A percentile compares a stretch with the other conserved stretches of the same genome.
Conservation (phyloP, 2,797 vertebrate genomes). For the Lepilemur septentrionalis region DNA sequence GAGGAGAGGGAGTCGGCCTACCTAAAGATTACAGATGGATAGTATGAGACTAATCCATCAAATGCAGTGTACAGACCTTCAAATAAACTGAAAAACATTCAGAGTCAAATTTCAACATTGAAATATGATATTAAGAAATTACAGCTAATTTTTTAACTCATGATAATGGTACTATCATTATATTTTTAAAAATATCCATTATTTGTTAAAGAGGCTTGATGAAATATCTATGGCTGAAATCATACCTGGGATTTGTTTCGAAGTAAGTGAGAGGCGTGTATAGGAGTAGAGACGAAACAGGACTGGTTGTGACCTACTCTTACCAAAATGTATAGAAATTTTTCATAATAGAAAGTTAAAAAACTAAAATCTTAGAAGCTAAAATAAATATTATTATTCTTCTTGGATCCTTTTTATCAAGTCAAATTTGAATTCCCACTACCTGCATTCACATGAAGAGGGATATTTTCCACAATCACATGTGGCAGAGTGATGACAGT, state of each 20-base stretch:
- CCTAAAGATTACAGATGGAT: neutral
- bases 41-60: neutral
- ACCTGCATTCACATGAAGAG: conserved; percentile 97
- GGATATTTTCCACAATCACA: conserved; percentile 92
- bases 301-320: neutral
- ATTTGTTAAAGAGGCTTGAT: neutral
- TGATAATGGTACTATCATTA: neutral
- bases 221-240: neutral
- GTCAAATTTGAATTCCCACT: neutral
- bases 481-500: conserved; percentile 93
- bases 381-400: neutral
- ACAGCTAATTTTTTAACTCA: neutral
- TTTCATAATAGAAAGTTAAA: neutral
- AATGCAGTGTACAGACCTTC: neutral
- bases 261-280: neutral
- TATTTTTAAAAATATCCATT: neutral
- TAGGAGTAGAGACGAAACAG: neutral
- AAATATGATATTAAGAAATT: neutral
- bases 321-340: neutral
- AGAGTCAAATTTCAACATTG: neutral
- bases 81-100: neutral
- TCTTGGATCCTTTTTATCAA: neutral
- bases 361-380: neutral
- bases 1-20: neutral
- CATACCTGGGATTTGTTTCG: neutral